These are phyloP conservation scores for Chymomyza caudatula DNA, from an alignment of 2,888 invertebrate genomes.

Conservation along the genomic window DNA sequence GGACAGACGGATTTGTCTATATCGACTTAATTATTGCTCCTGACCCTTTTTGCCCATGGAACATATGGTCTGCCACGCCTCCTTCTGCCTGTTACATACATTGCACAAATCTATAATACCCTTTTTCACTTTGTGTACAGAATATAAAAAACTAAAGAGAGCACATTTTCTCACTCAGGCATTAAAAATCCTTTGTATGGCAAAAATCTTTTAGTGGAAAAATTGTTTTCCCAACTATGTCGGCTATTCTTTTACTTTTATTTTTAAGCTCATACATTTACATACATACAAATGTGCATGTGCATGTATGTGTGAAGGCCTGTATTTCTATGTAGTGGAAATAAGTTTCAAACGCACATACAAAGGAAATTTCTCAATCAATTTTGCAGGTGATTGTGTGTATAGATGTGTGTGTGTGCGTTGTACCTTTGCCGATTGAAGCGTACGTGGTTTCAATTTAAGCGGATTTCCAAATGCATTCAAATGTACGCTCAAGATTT, in stretches of 20 bases:
- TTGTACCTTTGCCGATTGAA: conserved; percentile 38
- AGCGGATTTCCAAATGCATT: conserved; percentile 39
- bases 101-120: no score
- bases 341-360: conserved; percentile 49
- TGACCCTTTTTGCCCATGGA: no score
- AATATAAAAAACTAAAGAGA: conserved; percentile 8
- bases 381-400: conserved; percentile 60
- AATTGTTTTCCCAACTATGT: conserved; percentile 63
- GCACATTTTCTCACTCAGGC: conserved; percentile 16
- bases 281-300: background rate
- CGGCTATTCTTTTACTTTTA: background rate
- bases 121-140: no score
- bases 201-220: conserved; percentile 53
- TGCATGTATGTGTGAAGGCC: background rate
- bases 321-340: conserved; percentile 23
- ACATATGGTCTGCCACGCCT: no score
- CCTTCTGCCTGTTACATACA: no score
- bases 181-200: conserved; percentile 50
- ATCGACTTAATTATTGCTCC: no score
- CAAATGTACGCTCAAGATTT: conserved; percentile 14
- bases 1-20: no score
- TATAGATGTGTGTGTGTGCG: conserved; percentile 17
- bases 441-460: conserved; percentile 39
- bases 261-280: background rate
- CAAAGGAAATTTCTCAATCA: conserved; percentile 67